Evolutionary conservation across 2,888 invertebrate species (phyloP).

Genomic region (Eueremaeus valkanovi): DNA sequence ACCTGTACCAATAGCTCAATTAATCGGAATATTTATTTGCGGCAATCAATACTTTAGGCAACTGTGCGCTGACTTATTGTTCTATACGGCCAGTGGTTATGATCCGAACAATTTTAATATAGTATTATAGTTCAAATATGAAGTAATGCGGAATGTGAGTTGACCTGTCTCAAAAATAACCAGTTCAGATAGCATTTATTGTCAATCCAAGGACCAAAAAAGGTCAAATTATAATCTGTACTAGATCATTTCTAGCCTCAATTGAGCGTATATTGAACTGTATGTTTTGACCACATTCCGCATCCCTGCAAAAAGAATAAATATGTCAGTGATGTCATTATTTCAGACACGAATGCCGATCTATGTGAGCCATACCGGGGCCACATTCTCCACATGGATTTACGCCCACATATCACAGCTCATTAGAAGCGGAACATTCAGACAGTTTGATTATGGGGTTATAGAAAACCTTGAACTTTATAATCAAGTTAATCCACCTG

Average conservation of each 20-base stretch:
- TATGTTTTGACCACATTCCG: too few species aligned
- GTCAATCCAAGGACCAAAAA: too few species aligned
- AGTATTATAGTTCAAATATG: too few species aligned
- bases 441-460: not conserved
- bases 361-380: not conserved
- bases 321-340: not conserved
- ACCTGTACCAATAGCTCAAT: conserved; percentile 10
- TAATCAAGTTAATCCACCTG: not conserved
- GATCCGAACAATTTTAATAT: not conserved
- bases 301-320: not conserved
- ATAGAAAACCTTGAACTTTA: not conserved
- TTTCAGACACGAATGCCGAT: conserved; percentile 16
- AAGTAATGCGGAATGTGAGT: too few species aligned
- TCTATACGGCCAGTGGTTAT: conserved; percentile 1
- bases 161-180: too few species aligned
- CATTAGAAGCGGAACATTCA: conserved; percentile 48
- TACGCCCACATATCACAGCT: conserved; percentile 63
- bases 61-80: not conserved
- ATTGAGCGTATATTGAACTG: too few species aligned
- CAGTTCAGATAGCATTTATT: too few species aligned
- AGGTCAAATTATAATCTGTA: too few species aligned
- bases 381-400: conserved; percentile 12
- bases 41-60: not conserved
- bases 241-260: too few species aligned
- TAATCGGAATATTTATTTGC: conserved; percentile 29